A percentile compares a stretch with the other conserved stretches of the same genome.
Conservation (phyloP, 2,797 vertebrate species). For the Characodon lateralis region DNA sequence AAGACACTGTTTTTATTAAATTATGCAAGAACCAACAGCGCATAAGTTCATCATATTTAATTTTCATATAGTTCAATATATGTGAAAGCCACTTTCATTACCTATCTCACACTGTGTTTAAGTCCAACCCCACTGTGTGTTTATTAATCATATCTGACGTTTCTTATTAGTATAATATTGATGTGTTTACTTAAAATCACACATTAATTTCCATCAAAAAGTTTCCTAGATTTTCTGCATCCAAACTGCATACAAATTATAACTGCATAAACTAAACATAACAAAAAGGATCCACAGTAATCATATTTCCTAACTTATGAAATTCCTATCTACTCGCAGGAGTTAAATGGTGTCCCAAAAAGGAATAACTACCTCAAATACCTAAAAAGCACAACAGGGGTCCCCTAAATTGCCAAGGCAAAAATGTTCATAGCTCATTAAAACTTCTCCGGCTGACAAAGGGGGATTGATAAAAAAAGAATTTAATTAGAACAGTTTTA, state of each 20-base stretch:
- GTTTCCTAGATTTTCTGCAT: constrained; percentile 35
- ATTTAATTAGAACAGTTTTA: constrained; percentile 73
- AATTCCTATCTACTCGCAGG: constrained; percentile 58
- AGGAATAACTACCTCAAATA: constrained; percentile 68
- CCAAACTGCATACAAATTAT: constrained; percentile 56
- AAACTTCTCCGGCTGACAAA: constrained; percentile 62
- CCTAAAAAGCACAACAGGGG: constrained; percentile 69
- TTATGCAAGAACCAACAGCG: constrained; percentile 18
- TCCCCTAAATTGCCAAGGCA: constrained; percentile 67
- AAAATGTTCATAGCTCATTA: constrained; percentile 57
- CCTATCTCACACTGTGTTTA: constrained; percentile 54
- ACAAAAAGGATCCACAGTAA: constrained; percentile 32
- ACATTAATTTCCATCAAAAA: constrained; percentile 46
- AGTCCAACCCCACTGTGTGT: constrained; percentile 46
- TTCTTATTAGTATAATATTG: constrained; percentile 42
- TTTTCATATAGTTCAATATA: constrained; percentile 50
- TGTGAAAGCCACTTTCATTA: constrained; percentile 61
- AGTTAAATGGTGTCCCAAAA: constrained; percentile 63
- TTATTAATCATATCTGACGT: constrained; percentile 59
- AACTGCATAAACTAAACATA: not conserved
- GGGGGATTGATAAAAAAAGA: constrained; percentile 79
- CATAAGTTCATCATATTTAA: constrained; percentile 32
- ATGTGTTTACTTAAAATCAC: constrained; percentile 63
- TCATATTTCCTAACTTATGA: constrained; percentile 62
- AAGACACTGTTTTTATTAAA: constrained; percentile 9